Evolutionary conservation across 2,113 vertebrate species (phyloP).

Genomic region (Rynchops niger): DNA sequence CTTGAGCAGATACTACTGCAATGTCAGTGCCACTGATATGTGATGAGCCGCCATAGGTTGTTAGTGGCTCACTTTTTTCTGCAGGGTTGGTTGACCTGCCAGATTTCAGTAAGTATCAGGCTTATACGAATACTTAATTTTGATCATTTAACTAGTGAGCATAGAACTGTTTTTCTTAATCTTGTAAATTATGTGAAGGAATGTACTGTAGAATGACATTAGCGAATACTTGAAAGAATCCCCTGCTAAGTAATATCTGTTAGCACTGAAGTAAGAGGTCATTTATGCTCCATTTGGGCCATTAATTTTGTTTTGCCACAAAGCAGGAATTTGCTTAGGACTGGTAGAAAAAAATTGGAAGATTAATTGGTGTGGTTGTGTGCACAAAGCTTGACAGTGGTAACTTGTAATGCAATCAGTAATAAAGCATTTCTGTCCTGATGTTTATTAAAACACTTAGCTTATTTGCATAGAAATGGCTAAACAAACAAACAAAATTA

Average conservation of each 20-base stretch:
- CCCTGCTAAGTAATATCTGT: not conserved
- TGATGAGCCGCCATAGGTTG: not conserved
- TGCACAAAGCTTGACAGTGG: not conserved
- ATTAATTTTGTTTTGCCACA: constrained; percentile 5
- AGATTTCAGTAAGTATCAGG: not conserved
- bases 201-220: not conserved
- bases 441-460: not conserved
- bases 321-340: not conserved
- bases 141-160: not conserved
- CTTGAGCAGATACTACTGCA: not conserved
- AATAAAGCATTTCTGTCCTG: not conserved
- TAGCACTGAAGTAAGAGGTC: not conserved
- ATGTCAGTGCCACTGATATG: not conserved
- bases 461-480: not conserved
- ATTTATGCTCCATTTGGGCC: not conserved
- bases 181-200: not conserved
- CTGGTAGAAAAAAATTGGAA: not conserved
- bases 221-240: not conserved
- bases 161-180: not conserved
- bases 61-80: not conserved
- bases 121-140: not conserved
- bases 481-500: not conserved
- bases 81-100: not conserved
- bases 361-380: not conserved
- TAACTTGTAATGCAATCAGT: not conserved